Conservation (phyloP, 2,888 invertebrate genomes). For the Dendrolimus houi region DNA sequence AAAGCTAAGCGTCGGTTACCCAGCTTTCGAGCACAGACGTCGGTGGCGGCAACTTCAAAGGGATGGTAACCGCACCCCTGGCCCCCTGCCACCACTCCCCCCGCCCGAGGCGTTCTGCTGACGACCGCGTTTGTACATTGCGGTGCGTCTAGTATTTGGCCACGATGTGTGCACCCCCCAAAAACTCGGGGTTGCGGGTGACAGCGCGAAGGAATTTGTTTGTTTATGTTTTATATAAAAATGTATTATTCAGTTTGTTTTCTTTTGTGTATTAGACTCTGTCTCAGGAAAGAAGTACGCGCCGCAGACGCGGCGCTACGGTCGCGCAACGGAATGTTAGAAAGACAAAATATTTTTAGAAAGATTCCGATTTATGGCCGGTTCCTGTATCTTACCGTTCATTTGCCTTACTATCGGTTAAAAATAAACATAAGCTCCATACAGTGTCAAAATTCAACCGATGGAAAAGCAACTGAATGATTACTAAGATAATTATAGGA, state of each 20-base stretch:
- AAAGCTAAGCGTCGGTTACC: constrained; percentile 69
- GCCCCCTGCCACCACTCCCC: constrained; percentile 21
- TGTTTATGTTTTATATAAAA: not conserved
- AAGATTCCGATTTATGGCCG: too few relatives aligned
- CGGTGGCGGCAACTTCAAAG: constrained; percentile 67
- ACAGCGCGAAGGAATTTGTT: not conserved
- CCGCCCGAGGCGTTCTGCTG: constrained; percentile 38
- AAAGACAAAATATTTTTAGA: too few relatives aligned
- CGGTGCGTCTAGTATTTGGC: constrained; percentile 18
- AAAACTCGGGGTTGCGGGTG: constrained; percentile 4
- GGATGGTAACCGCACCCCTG: constrained; percentile 47
- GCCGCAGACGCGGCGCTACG: too few relatives aligned
- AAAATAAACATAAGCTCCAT: too few relatives aligned
- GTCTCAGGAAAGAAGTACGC: too few relatives aligned
- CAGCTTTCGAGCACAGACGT: constrained; percentile 67
- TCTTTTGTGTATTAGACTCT: too few relatives aligned
- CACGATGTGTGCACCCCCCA: not conserved
- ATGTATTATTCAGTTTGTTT: constrained; percentile 11
- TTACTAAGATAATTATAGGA: too few relatives aligned
- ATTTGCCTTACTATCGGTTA: too few relatives aligned
- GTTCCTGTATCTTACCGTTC: too few relatives aligned
- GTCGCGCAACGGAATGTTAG: too few relatives aligned
- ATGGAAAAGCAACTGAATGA: too few relatives aligned
- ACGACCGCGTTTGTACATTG: constrained; percentile 51
- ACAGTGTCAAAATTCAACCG: too few relatives aligned